Base-by-base conservation (phyloP, 2,888 invertebrate genomes). In the Sepioteuthis lessoniana region DNA sequence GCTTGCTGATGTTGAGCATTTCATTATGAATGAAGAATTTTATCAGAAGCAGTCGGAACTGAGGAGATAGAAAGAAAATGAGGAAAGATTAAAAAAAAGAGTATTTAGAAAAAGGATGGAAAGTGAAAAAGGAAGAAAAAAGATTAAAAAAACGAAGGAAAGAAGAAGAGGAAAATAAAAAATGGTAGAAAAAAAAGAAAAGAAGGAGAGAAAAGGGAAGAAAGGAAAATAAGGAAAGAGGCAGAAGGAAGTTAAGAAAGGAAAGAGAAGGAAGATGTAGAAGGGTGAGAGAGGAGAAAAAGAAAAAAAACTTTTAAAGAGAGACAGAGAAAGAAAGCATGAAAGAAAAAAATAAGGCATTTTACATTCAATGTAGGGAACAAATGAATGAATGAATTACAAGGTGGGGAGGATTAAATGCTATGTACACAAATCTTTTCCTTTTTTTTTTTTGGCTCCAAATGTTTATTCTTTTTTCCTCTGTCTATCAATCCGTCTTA, bases 131-230 rank as follows among this genome's bases (percentile, higher is more conserved):
- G 8, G 10, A 76, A n/a, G 13, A n/a, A 0, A 76, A 10, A 2
- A 76, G 5, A 76, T 10, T 5, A 31, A 1, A 76, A n/a, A 76
- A n/a, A 7, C 4, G 55, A 55, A 55, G n/a, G 8, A 76, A 76
- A 13, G 76, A n/a, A 76, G 10, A n/a, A 31, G 5, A 4, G 10
- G 31, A n/a, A 76, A 5, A 10, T 0, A 8, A 4, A n/a, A 76
- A 10, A 0, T 0, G 13, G 13, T n/a, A 10, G n/a, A 2, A 10
- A n/a, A n/a, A 13, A 31, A n/a, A n/a, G 2, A 13, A 76, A 13
- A 76, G n/a, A n/a, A 16, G 10, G 16, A 8, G 5, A 76, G 31
- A 31, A 76, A 31, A n/a, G 13, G 2, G 31, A 76, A 76, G n/a
- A 10, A 76, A 31, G n/a, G 13, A 10, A 35, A 76, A 35, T 0